Percentiles rank a stretch among this genome's conserved stretches.
Conservation (phyloP, 2,797 vertebrate genomes). For the Delichon dasypus region DNA sequence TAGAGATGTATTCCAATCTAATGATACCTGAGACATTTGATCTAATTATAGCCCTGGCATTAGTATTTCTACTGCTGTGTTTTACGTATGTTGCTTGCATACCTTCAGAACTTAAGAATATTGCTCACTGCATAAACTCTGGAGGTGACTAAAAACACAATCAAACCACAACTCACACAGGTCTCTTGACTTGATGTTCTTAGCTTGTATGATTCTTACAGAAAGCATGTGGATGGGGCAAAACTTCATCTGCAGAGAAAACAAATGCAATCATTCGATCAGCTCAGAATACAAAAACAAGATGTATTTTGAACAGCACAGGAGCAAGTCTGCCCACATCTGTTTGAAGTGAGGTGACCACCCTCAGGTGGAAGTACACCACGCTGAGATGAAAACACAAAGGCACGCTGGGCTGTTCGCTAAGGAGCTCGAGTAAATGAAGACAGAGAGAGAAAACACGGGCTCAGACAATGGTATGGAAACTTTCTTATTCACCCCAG, state of each 20-base stretch:
- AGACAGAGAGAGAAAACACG: neutral
- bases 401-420: neutral
- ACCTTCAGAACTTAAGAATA: neutral
- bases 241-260: constrained; percentile 74
- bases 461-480: neutral
- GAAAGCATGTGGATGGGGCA: constrained; percentile 80
- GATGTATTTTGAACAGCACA: neutral
- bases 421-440: neutral
- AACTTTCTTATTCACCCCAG: neutral
- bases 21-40: neutral
- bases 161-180: constrained; percentile 74
- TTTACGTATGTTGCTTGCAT: neutral
- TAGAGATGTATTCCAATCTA: neutral
- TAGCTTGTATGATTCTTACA: constrained; percentile 79
- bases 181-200: constrained; percentile 68
- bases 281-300: neutral
- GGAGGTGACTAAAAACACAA: constrained; percentile 17
- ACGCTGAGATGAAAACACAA: rapidly evolving
- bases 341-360: neutral
- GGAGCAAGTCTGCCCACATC: neutral
- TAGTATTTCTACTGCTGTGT: neutral
- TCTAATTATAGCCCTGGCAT: neutral
- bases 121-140: constrained; percentile 2
- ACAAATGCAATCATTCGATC: neutral
- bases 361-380: neutral